Percentiles rank a stretch among this genome's conserved stretches.
phyloP scores from a whole-genome alignment of 1,140 invertebrate species.

The Leptinotarsa lineolata region DNA sequence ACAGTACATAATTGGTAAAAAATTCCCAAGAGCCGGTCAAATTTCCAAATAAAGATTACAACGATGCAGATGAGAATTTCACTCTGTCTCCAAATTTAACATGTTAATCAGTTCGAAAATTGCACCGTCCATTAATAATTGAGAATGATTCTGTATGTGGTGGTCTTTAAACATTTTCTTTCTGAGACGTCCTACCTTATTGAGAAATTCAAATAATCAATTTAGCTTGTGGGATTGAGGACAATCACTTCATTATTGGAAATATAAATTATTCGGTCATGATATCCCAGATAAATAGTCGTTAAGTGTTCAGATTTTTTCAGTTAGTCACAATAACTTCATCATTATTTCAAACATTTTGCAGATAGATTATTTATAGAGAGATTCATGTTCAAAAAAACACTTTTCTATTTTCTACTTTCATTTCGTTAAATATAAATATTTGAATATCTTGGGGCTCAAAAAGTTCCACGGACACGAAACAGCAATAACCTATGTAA shows the following conservation, averaged over 20 bases:
- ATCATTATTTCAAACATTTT: too few species aligned
- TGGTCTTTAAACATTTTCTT: not conserved
- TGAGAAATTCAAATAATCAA: not conserved
- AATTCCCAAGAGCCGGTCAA: constrained; percentile 11
- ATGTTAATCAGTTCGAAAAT: constrained; percentile 8
- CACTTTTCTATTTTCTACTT: too few species aligned
- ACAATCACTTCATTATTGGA: not conserved
- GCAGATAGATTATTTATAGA: too few species aligned
- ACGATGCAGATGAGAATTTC: not conserved
- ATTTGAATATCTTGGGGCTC: too few species aligned
- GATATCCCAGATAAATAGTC: too few species aligned
- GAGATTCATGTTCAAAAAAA: too few species aligned
- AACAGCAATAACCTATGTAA: too few species aligned
- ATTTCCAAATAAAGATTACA: constrained; percentile 14
- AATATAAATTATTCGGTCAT: not conserved
- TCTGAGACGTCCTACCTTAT: not conserved
- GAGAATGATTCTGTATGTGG: not conserved
- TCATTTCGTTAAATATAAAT: too few species aligned
- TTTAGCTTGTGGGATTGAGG: not conserved
- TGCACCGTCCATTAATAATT: not conserved
- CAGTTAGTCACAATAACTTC: too few species aligned
- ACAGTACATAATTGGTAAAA: constrained; percentile 21
- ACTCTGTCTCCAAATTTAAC: constrained; percentile 6
- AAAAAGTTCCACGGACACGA: too few species aligned
- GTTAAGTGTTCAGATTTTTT: too few species aligned